Conservation (phyloP, 1,140 invertebrate species). For the Lineus longissimus region DNA sequence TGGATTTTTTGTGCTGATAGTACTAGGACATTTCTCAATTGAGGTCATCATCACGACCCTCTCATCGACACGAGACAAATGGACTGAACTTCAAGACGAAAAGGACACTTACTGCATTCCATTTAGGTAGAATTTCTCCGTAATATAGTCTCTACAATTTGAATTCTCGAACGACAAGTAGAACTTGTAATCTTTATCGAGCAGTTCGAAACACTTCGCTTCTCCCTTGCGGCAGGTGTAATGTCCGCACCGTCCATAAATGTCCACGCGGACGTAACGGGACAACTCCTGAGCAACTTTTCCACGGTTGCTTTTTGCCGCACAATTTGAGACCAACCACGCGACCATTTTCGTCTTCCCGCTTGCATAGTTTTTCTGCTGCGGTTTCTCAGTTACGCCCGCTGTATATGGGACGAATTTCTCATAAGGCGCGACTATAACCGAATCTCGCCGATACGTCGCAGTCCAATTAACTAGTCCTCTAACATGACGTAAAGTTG, state of each 20-base stretch:
- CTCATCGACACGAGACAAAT: no score
- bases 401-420: slow-evolving; percentile 76
- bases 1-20: no score
- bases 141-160: slow-evolving; percentile 93
- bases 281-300: slow-evolving; percentile 57
- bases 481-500: neutral
- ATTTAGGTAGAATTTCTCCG: slow-evolving; percentile 85
- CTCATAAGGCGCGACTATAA: slow-evolving; percentile 90
- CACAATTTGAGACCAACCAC: slow-evolving; percentile 65
- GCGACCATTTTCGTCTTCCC: slow-evolving; percentile 44
- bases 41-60: no score
- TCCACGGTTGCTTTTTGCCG: slow-evolving; percentile 55
- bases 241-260: slow-evolving; percentile 62
- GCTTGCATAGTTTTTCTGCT: slow-evolving; percentile 24
- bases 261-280: slow-evolving; percentile 50
- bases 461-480: slow-evolving; percentile 77
- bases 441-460: slow-evolving; percentile 78
- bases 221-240: neutral
- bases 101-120: neutral
- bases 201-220: neutral
- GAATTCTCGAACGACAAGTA: slow-evolving; percentile 70
- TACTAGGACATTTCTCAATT: no score
- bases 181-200: slow-evolving; percentile 38
- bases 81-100: neutral
- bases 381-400: neutral